These are phyloP conservation scores for Cephalopachus bancanus DNA, from an alignment of 2,797 vertebrate species.

Conservation along the genomic window DNA sequence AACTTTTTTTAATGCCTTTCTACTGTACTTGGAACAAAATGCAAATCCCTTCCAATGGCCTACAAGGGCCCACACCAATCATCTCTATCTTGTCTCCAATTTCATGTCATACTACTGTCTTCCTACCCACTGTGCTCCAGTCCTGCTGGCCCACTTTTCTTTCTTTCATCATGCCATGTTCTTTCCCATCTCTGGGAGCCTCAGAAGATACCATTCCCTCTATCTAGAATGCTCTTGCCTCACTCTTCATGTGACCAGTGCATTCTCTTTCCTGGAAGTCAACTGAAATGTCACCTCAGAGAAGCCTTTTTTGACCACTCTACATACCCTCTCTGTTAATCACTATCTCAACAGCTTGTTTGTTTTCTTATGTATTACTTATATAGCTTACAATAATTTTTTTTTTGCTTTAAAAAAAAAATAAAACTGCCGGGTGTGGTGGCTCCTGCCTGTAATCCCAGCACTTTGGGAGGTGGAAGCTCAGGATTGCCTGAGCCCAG, in stretches of 20 bases:
- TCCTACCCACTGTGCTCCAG: neutral
- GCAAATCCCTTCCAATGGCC: neutral
- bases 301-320: constrained; percentile 9
- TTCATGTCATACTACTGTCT: neutral
- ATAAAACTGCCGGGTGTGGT: too few relatives aligned
- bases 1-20: constrained; percentile 2
- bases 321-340: neutral
- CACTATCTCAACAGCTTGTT: neutral
- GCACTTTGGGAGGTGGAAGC: too few relatives aligned
- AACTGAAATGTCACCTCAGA: constrained; percentile 14
- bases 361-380: constrained; percentile 18
- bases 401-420: neutral
- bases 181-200: neutral
- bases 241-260: neutral
- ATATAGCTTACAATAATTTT: constrained; percentile 1
- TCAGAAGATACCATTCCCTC: neutral
- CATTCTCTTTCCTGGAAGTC: constrained; percentile 21
- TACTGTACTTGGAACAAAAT: constrained; percentile 26
- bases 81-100: neutral
- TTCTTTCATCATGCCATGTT: neutral
- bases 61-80: neutral
- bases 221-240: neutral
- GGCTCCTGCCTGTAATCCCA: too few relatives aligned
- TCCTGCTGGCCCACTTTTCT: neutral
- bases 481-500: too few relatives aligned